These are phyloP conservation scores for Clepsis dumicolana DNA, from an alignment of 2,888 invertebrate genomes.

Conservation along the genomic window DNA sequence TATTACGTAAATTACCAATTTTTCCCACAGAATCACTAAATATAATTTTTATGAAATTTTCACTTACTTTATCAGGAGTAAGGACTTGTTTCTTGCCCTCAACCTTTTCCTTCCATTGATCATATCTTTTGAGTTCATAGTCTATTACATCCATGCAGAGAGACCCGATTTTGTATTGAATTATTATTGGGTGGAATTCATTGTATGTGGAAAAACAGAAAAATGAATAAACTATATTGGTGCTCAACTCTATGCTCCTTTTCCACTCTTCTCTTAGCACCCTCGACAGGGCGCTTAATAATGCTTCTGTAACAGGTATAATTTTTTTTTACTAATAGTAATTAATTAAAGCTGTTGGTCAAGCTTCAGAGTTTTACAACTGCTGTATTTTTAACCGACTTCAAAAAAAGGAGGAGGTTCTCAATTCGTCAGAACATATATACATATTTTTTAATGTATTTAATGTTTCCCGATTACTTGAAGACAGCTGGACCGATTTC, in stretches of 20 bases:
- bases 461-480: no score
- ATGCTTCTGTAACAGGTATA: constrained; percentile 91
- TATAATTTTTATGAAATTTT: not conserved
- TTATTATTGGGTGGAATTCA: constrained; percentile 97
- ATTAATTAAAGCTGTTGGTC: no score
- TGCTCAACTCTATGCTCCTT: constrained; percentile 97
- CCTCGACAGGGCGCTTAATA: constrained; percentile 97
- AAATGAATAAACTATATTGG: constrained; percentile 98
- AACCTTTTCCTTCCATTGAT: constrained; percentile 93
- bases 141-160: constrained; percentile 98
- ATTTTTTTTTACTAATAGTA: no score
- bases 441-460: no score
- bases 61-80: constrained; percentile 78
- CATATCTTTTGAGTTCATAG: constrained; percentile 96
- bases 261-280: constrained; percentile 99
- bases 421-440: no score
- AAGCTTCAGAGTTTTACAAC: no score
- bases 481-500: no score
- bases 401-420: no score
- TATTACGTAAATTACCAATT: no score
- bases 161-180: constrained; percentile 98
- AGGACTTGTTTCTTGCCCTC: constrained; percentile 79
- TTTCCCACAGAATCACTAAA: no score
- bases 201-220: constrained; percentile 98
- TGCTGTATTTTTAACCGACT: no score